Evolutionary conservation across 2,797 vertebrate genomes (phyloP), one percentile per base, ranked within the genome.

Genomic region (Scolopax bukidnonensis): DNA sequence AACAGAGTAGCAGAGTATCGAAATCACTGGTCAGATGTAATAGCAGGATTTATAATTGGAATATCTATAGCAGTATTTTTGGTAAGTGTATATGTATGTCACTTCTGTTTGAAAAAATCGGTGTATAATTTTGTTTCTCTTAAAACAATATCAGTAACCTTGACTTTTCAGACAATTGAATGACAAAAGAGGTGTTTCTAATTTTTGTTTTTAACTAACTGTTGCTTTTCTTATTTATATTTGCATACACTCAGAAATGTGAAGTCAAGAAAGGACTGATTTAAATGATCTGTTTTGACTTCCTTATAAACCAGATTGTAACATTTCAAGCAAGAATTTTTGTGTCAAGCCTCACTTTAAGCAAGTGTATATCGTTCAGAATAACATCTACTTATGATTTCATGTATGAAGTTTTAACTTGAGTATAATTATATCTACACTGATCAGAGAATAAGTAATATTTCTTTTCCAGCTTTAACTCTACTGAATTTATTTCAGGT

Each of bases 1-100:
- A 99, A 99, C 98, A 98, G 99, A 81, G 99, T 99, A 97, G 99
- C 99, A n/a, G 99, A 99, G 94, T 99, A 99, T 97, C 99, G 99
- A 78, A 99, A 99, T 98, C 99, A 99, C 95, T 99, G 99, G 99
- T 98, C 99, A 5, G 99, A 99, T 77, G 99, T 99, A 98, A 99
- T 99, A 92, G 99, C 99, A 18, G 99, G 99, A 85, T 99, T 99
- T 95, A 96, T 99, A 97, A 99, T 99, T 4, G 99, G 99, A 65
- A 98, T 98, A 61, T 98, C 99, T 91, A 99, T 99, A 95, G 99
- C 99, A 94, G 98, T 99, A 4, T 99, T 99, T 97, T 98, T 99
- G 98, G 99, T 99, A 98, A 99, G 99, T 98, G 87, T 36, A 10
- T 63, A 11, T 90, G 30, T 78, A 5, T 78, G 36, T 89, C 56